phyloP scores from a whole-genome alignment of 2,797 vertebrate species.

The Phataginus tricuspis region DNA sequence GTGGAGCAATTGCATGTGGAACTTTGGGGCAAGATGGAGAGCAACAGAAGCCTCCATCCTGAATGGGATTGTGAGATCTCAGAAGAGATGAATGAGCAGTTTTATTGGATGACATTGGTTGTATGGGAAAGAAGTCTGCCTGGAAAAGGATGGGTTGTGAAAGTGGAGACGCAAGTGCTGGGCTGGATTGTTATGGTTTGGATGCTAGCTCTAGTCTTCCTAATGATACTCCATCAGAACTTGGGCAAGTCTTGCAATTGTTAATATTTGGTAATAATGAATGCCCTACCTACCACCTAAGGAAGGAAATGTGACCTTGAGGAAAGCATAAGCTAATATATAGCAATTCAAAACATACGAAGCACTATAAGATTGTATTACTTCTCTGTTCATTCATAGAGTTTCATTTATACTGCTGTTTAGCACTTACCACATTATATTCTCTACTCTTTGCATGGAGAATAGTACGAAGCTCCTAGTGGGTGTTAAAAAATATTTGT shows the following conservation, averaged over 20 bases:
- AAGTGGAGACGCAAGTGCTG: not conserved
- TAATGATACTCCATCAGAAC: not conserved
- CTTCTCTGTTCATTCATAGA: not conserved
- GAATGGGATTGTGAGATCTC: not conserved
- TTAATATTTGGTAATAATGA: slow-evolving; percentile 9
- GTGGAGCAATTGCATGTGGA: not conserved
- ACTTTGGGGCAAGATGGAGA: not conserved
- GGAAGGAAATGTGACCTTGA: not conserved
- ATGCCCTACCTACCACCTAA: not conserved
- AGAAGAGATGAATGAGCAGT: not conserved
- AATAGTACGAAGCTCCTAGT: not conserved
- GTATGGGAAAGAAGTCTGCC: not conserved
- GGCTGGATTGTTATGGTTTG: not conserved
- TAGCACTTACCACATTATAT: not conserved
- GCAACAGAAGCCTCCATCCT: not conserved
- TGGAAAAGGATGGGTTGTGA: not conserved
- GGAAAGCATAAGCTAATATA: not conserved
- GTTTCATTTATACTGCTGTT: not conserved
- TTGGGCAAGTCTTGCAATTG: not conserved
- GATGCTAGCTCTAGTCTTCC: not conserved
- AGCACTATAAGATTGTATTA: not conserved
- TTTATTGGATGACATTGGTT: not conserved
- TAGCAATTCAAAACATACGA: not conserved
- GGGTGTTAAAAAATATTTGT: slow-evolving; percentile 1
- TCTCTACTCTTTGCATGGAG: not conserved